phyloP scores from a whole-genome alignment of 2,888 invertebrate genomes.

The Rhingia campestris region DNA sequence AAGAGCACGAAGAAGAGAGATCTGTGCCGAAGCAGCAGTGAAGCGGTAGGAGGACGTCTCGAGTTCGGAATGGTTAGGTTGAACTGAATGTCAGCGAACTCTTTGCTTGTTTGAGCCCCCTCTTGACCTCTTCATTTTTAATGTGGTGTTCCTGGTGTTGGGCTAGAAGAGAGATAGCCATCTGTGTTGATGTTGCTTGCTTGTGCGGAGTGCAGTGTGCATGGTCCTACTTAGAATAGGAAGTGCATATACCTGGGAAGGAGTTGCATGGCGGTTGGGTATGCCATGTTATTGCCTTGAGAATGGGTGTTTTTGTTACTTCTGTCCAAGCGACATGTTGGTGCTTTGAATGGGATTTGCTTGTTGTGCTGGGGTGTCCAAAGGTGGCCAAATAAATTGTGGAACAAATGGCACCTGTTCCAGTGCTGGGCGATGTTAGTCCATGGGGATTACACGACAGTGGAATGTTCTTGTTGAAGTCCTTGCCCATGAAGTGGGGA shows the following conservation, averaged over 20 bases:
- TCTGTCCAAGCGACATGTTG: conserved; percentile 23
- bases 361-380: conserved; percentile 3
- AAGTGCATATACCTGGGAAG: conserved; percentile 24
- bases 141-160: conserved; percentile 64
- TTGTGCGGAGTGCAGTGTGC: not conserved
- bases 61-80: conserved; percentile 18
- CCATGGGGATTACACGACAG: not conserved
- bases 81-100: conserved; percentile 70
- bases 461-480: conserved; percentile 29
- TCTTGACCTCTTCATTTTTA: conserved; percentile 72
- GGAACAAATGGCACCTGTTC: conserved; percentile 64
- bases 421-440: conserved; percentile 13
- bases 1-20: conserved; percentile 58
- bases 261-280: conserved; percentile 19
- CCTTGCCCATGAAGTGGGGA: not conserved
- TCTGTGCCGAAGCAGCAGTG: not conserved
- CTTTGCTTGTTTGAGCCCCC: conserved; percentile 56
- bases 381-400: conserved; percentile 44
- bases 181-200: conserved; percentile 36
- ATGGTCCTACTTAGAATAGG: conserved; percentile 43
- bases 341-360: conserved; percentile 18
- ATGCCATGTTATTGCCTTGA: conserved; percentile 28
- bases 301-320: conserved; percentile 30
- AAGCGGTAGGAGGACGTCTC: not conserved
- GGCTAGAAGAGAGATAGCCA: conserved; percentile 55